Base-by-base conservation (phyloP, 2,113 vertebrate species). In the Platanista minor region DNA sequence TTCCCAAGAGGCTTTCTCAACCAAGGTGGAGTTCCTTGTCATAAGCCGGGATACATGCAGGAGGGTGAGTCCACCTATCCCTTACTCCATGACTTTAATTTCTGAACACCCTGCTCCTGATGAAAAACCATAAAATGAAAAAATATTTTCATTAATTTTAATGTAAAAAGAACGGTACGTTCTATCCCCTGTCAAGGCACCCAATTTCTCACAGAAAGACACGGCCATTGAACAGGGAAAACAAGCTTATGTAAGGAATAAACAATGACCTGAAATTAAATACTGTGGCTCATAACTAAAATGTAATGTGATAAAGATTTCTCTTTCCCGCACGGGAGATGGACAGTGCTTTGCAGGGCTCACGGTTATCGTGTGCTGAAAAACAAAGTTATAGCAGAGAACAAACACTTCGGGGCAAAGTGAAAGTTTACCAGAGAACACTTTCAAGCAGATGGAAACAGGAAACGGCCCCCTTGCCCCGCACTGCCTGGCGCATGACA, bases 141-240 rank as follows among this genome's bases (percentile, higher is more conserved):
- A 72, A 80, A 83, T 77, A 80, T 57, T 96, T 97, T 91, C 87
- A 96, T 94, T 95, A 84, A 85, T 91, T 97, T 95, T 96, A 92
- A 87, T 90, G 90, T 92, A 85, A 90, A 96, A 96, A 91, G 90
- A 64, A 92, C 2, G 0, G 5, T 66, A 93, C 46, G 27, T 94
- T 94, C 85, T 87, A 67, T 59, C 67, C 31, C 21, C 6, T 15
- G 27, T 86, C 67, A 57, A 93, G 89, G 90, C 33, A 89, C 74
- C 31, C 71, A 49, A 59, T 95, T 95, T 97, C 77, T 96, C 77
- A 94, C 61, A 66, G 84, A 49, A 46, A 87, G 90, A 87, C 13
- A 27, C 3, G 23, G 75, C 6, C 11, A 46, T 1, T 8, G 87
- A 78, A 74, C 15, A 66, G 91, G 72, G 89, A 88, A 88, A 96